Base-by-base conservation (phyloP, 2,113 vertebrate species). In the Cervus canadensis region DNA sequence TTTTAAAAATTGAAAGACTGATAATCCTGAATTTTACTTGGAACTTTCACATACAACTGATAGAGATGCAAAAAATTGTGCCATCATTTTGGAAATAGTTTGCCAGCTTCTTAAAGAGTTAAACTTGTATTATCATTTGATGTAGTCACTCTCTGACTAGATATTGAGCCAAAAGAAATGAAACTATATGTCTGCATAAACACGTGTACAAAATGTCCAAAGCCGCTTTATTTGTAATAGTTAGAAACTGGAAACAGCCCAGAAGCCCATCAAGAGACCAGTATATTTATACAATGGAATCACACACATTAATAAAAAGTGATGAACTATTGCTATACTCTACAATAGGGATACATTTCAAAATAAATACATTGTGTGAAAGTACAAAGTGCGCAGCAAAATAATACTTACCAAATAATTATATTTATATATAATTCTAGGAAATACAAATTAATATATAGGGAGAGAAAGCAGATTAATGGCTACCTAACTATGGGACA, bases 31-130 rank as follows among this genome's bases (percentile, higher is more conserved):
- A 50, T 50, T 81, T 87, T 33, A 40, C 4, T 21, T 83, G 21
- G 36, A 26, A 19, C 14, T 19, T n/a, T 76, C 26, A 13, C 7
- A 14, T 1, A 43, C 19, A 16, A 17, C 3, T 4, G 7, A 3
- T 8, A 16, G 12, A 4, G 43, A 59, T 64, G 7, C 36, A 48
- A 93, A 93, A 28, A 5, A 2, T 2, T 17, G 14, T 33, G 2
- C 19, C 52, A 21, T 9, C 9, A 45, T 23, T 45, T 56, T 10
- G 48, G 50, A 89, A 78, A 52, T 16, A 57, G 5, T 17, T 87
- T 76, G 7, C 15, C 10, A 56, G 23, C 5, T 84, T 83, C 45
- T 40, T 40, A 60, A 64, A 81, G 36, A 36, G 3, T 48, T 91
- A 76, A 67, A 25, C 4, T 14, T 59, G 21, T 54, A 36, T 13